Conservation (phyloP, 2,797 vertebrate species). For the Podarcis lilfordi region DNA sequence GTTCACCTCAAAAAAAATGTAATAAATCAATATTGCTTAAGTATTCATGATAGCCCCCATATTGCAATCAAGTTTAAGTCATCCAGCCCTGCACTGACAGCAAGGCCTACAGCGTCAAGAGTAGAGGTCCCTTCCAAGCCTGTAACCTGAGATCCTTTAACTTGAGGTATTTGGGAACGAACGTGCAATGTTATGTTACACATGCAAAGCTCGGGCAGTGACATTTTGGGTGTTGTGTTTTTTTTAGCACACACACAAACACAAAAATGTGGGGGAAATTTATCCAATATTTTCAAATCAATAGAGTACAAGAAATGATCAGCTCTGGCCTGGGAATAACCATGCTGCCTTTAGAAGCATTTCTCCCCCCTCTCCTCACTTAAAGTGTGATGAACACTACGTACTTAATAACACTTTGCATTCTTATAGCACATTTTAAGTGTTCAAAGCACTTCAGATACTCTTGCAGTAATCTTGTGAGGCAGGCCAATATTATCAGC, state of each 20-base stretch:
- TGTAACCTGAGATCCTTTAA: neutral
- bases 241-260: neutral
- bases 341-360: neutral
- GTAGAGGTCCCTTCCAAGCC: neutral
- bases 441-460: neutral
- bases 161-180: neutral
- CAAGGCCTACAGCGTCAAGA: neutral
- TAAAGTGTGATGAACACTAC: neutral
- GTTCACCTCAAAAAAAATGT: neutral
- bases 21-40: neutral
- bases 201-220: neutral
- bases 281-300: neutral
- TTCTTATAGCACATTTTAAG: neutral
- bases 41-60: neutral
- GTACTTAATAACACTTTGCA: neutral
- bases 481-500: no score
- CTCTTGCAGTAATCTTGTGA: neutral
- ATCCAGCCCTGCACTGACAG: neutral
- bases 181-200: neutral
- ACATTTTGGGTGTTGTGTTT: neutral
- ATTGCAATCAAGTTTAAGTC: neutral
- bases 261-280: neutral
- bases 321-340: no score
- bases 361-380: neutral
- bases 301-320: neutral